Evolutionary conservation across 2,113 vertebrate species (phyloP).

Genomic region (Pteruthius melanotis): DNA sequence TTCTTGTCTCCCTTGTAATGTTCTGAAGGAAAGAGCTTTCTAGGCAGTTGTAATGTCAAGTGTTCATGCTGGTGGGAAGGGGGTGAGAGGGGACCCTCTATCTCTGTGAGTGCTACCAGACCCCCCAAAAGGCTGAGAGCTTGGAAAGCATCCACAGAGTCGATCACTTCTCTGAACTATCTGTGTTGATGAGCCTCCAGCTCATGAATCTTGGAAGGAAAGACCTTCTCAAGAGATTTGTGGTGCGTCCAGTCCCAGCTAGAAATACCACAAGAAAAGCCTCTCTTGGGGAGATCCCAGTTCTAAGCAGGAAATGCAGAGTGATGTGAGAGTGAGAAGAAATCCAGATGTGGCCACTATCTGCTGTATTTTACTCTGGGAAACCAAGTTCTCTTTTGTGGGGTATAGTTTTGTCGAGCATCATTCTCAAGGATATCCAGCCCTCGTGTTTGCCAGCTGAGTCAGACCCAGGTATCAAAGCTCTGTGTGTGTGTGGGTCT

Average conservation of each 20-base stretch:
- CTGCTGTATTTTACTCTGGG: conserved; percentile 21
- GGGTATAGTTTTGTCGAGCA: neutral
- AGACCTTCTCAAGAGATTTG: conserved; percentile 35
- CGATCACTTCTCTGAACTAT: neutral
- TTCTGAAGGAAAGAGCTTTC: neutral
- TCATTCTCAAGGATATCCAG: neutral
- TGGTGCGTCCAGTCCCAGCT: neutral
- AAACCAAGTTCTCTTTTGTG: neutral
- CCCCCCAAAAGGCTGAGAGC: conserved; percentile 20
- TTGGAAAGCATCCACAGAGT: neutral
- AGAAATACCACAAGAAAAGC: conserved; percentile 61
- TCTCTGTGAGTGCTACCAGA: neutral
- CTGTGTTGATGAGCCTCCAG: neutral
- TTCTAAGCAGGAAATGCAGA: conserved; percentile 33
- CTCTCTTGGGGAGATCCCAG: conserved; percentile 37
- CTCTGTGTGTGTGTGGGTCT: neutral
- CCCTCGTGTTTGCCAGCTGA: neutral
- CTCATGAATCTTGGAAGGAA: conserved; percentile 52
- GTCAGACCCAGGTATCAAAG: neutral
- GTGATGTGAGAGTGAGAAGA: conserved; percentile 37
- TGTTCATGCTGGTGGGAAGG: neutral
- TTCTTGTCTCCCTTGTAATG: neutral
- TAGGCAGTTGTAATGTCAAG: neutral
- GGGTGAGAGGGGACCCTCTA: neutral
- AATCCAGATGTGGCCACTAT: conserved; percentile 38